Percentiles rank a stretch among this genome's conserved stretches.
phyloP scores from a whole-genome alignment of 2,888 invertebrate genomes.

The Mamestra brassicae region DNA sequence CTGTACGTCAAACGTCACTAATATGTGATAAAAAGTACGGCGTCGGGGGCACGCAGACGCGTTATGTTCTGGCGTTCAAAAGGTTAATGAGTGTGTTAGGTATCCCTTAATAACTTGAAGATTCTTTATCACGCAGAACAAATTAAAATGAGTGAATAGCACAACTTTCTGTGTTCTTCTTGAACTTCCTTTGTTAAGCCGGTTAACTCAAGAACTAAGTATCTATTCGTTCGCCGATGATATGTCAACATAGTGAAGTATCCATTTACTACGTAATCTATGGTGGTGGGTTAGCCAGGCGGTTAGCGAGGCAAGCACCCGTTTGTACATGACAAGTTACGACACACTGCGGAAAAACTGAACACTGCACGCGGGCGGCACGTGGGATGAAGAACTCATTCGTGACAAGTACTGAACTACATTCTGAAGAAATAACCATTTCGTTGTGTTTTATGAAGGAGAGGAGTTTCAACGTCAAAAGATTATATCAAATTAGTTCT shows the following conservation, averaged over 20 bases:
- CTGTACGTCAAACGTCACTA: too few relatives aligned
- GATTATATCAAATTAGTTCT: too few relatives aligned
- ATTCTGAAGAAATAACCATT: neutral
- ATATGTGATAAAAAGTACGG: too few relatives aligned
- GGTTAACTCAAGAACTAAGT: neutral
- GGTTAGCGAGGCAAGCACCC: conserved; percentile 58
- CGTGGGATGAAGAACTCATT: conserved; percentile 22
- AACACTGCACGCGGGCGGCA: conserved; percentile 62
- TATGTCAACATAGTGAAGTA: conserved; percentile 12
- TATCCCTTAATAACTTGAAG: neutral
- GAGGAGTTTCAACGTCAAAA: too few relatives aligned
- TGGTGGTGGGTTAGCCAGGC: conserved; percentile 45
- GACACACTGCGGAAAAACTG: conserved; percentile 57
- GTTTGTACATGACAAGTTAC: conserved; percentile 51
- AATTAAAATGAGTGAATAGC: neutral
- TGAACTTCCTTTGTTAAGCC: neutral
- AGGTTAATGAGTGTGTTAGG: neutral
- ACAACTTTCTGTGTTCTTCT: neutral
- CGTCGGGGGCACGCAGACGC: too few relatives aligned
- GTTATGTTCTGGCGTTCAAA: too few relatives aligned
- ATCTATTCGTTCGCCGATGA: too few relatives aligned
- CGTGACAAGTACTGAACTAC: conserved; percentile 34
- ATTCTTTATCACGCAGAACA: neutral
- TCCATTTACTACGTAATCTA: conserved; percentile 33
- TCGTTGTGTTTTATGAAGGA: neutral